Conservation (phyloP, 2,113 vertebrate species). For the Muntiacus reevesi region DNA sequence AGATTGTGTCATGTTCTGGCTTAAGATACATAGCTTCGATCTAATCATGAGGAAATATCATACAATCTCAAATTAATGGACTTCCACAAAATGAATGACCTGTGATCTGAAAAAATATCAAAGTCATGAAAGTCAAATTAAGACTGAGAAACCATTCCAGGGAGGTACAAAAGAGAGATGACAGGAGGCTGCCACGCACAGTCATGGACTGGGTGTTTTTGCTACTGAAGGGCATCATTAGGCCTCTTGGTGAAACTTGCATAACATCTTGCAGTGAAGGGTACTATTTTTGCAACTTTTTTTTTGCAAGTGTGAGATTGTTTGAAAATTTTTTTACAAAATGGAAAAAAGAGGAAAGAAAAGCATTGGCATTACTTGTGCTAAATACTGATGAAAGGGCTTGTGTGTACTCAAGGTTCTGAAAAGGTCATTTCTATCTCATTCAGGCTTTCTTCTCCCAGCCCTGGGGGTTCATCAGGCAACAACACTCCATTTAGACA, state of each 20-base stretch:
- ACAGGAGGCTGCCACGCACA: fast-evolving
- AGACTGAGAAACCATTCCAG: neutral
- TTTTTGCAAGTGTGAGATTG: neutral
- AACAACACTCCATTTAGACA: neutral
- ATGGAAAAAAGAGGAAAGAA: neutral
- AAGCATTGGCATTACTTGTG: neutral
- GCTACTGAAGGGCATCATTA: fast-evolving
- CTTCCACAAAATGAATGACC: neutral
- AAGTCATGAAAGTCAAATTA: too few species aligned
- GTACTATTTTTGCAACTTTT: neutral
- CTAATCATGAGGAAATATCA: fast-evolving
- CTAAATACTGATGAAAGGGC: neutral
- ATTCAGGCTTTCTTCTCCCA: neutral
- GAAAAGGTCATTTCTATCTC: neutral
- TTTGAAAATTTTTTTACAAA: neutral
- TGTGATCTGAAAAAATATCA: fast-evolving
- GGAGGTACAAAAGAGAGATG: neutral
- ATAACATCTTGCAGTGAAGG: neutral
- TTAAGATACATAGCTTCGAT: neutral
- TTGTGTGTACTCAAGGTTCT: fast-evolving
- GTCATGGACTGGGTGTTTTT: too few species aligned
- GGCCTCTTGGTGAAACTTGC: too few species aligned
- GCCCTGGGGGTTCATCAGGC: neutral
- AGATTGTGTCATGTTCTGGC: fast-evolving
- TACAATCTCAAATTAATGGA: neutral